Evolutionary conservation across 1,140 invertebrate genomes (phyloP), one percentile per base, ranked within the genome.

Genomic region (Triops cancriformis): DNA sequence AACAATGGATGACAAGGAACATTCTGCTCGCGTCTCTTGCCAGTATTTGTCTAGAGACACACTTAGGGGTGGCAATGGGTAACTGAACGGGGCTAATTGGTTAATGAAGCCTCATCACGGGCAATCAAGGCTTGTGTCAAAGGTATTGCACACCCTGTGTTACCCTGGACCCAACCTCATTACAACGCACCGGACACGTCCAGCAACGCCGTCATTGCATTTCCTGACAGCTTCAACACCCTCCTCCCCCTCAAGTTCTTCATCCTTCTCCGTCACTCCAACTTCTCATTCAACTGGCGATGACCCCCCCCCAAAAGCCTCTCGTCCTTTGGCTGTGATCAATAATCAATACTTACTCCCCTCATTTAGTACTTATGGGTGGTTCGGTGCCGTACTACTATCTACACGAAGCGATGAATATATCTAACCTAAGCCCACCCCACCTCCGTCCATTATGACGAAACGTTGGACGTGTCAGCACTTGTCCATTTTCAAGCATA

Each of bases 331-430:
- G 51, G 10, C 51, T 64, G 18, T 14, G 51, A 64, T 64, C 51
- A 64, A 64, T 64, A 64, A 64, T 64, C 51, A 64, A 64, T 64
- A 64, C 51, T 64, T 64, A 64, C 51, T n/a, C 51, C 51, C n/a
- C 51, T 64, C 51, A 64, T 64, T 64, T 64, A 64, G 51, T 18
- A 18, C 23, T 9, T 18, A 23, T 23, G 51, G 51, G 51, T 9
- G 31, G 2, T 37, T 37, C 31, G 7, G 31, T 37, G 7, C 31
- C 7, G 31, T 7, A 37, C 7, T 37, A 7, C 31, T 4, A 6
- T 23, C 10, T 18, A 23, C 14, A 23, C 5, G 14, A 64, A 9
- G 51, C 10, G 51, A 64, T 23, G 51, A 64, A 64, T 23, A 23
- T 23, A 64, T 64, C 51, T 23, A 37, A 64, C 51, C 51, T n/a